Evolutionary conservation across 2,888 invertebrate genomes (phyloP).

Genomic region (Aricia artaxerxes): DNA sequence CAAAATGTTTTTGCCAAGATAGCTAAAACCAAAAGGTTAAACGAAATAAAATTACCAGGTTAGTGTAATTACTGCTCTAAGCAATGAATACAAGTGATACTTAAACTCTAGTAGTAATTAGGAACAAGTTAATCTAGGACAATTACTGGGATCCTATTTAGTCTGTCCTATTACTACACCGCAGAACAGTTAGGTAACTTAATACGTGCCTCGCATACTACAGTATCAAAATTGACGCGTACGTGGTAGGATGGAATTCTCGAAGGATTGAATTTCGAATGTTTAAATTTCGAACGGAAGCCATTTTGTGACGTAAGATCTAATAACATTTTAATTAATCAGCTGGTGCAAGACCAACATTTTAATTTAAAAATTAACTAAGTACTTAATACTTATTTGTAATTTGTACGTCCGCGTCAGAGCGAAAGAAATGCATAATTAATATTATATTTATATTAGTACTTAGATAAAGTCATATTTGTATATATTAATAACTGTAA

Average conservation of each 20-base stretch:
- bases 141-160: slow-evolving; percentile 16
- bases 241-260: slow-evolving; percentile 32
- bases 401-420: no score
- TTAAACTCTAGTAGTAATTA: slow-evolving; percentile 10
- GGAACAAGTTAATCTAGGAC: slow-evolving; percentile 18
- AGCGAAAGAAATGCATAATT: no score
- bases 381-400: no score
- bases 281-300: slow-evolving; percentile 21
- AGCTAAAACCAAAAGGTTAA: not conserved
- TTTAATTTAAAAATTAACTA: no score
- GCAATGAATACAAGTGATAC: not conserved
- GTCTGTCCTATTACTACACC: slow-evolving; percentile 47
- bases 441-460: no score
- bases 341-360: not conserved
- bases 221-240: slow-evolving; percentile 44
- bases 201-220: slow-evolving; percentile 68
- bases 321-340: slow-evolving; percentile 26
- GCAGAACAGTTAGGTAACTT: slow-evolving; percentile 67
- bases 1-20: no score
- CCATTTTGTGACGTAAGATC: slow-evolving; percentile 31
- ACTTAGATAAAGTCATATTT: no score
- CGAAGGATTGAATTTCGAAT: slow-evolving; percentile 25
- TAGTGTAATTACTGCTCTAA: not conserved
- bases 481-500: no score
- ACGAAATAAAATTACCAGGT: not conserved